Conservation (phyloP, 2,888 invertebrate species). For the Melangyna quadrimaculata region DNA sequence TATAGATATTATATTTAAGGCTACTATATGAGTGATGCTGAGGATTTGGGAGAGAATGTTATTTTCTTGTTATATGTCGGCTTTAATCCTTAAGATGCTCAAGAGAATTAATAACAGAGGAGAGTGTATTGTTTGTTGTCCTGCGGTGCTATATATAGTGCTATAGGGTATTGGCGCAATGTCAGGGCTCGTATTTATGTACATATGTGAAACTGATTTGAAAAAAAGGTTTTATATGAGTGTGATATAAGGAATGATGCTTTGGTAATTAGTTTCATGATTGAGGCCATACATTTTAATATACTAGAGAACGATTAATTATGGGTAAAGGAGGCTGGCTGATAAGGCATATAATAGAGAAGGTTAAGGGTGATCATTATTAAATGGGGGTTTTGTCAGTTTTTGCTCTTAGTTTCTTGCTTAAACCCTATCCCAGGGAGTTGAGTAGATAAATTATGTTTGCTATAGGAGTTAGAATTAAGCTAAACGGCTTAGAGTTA, state of each 20-base stretch:
- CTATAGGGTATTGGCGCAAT: background rate
- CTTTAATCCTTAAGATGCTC: conserved; percentile 29
- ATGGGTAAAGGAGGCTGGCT: background rate
- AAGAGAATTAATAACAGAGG: conserved; percentile 40
- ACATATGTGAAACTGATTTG: conserved; percentile 38
- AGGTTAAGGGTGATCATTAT: background rate
- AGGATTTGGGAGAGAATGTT: conserved; percentile 41
- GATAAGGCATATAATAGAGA: background rate
- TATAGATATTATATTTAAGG: conserved; percentile 20
- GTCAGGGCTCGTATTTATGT: background rate
- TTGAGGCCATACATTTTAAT: conserved; percentile 62
- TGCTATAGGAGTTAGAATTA: background rate
- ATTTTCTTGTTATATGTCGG: conserved; percentile 63
- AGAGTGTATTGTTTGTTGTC: conserved; percentile 15
- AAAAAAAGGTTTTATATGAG: conserved; percentile 42
- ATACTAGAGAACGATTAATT: conserved; percentile 57
- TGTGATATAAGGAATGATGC: conserved; percentile 32
- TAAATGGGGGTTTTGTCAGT: background rate
- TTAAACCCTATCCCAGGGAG: background rate
- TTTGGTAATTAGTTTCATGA: conserved; percentile 64
- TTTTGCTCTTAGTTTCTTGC: background rate
- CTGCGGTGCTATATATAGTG: background rate
- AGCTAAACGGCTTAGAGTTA: background rate
- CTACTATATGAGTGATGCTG: conserved; percentile 14
- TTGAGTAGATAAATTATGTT: background rate